Evolutionary conservation across 2,113 vertebrate genomes (phyloP).

Genomic region (Casuarius casuarius): DNA sequence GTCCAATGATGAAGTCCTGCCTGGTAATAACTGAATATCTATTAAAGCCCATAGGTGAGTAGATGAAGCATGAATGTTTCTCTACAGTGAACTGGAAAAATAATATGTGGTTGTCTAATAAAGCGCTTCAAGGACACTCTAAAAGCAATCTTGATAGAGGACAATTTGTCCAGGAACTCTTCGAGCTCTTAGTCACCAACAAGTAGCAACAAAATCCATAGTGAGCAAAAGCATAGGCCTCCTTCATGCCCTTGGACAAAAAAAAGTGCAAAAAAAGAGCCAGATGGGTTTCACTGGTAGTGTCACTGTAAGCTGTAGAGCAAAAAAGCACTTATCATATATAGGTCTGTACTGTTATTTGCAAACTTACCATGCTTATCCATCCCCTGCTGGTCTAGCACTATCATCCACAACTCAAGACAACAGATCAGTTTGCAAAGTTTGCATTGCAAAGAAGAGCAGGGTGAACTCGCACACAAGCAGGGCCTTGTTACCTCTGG

Average conservation of each 20-base stretch:
- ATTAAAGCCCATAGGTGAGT: neutral
- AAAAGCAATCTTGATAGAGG: neutral
- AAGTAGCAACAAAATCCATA: neutral
- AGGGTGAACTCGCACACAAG: neutral
- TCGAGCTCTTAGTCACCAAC: neutral
- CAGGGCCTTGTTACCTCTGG: neutral
- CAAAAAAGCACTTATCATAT: neutral
- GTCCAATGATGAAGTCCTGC: neutral
- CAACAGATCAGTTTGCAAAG: neutral
- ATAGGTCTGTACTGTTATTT: neutral
- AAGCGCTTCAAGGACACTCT: neutral
- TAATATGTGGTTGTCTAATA: neutral
- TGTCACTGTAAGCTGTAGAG: neutral
- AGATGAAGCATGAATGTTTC: neutral
- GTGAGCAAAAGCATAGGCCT: neutral
- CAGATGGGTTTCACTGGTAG: neutral
- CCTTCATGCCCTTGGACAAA: neutral
- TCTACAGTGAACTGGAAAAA: neutral
- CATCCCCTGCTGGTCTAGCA: neutral
- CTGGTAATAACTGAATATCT: neutral
- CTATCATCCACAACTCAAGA: neutral
- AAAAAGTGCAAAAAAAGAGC: neutral
- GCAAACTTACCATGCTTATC: neutral
- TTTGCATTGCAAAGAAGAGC: neutral
- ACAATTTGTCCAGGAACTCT: neutral